These are phyloP conservation scores for Kryptopterus vitreolus DNA, from an alignment of 2,797 vertebrate genomes.

Conservation along the genomic window DNA sequence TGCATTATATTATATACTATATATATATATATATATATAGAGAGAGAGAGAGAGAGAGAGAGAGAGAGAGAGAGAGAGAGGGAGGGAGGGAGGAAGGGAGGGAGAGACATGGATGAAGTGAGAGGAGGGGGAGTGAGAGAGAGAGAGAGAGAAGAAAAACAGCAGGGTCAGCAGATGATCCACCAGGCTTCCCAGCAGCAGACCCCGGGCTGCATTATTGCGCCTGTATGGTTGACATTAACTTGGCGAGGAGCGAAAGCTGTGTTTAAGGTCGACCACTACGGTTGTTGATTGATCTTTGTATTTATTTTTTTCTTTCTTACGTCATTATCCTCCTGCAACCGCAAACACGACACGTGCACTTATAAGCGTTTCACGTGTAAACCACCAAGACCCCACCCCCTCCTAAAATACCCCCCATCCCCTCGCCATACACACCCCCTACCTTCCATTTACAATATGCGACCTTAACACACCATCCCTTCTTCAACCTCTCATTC, in stretches of 20 bases:
- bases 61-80: background rate
- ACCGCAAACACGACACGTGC: background rate
- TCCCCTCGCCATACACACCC: no score
- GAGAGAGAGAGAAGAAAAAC: conserved; percentile 39
- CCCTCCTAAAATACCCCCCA: background rate
- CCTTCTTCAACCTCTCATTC: background rate
- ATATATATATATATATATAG: background rate
- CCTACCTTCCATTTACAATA: conserved; percentile 1
- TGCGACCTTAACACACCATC: conserved; percentile 45
- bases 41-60: no score
- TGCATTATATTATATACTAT: background rate
- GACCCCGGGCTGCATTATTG: conserved; percentile 49
- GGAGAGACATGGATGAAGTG: conserved; percentile 1
- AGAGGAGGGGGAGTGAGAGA: conserved; percentile 27
- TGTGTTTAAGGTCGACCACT: conserved; percentile 51
- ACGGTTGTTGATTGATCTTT: background rate
- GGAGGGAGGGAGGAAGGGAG: background rate
- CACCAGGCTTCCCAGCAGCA: conserved; percentile 49
- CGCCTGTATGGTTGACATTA: conserved; percentile 48
- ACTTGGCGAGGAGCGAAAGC: conserved; percentile 46
- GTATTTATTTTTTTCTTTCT: no score
- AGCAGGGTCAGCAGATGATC: conserved; percentile 54
- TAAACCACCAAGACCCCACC: background rate
- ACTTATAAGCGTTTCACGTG: background rate
- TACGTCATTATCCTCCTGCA: background rate